Base-by-base conservation (phyloP, 2,888 invertebrate species). In the Parascotia fuliginaria region DNA sequence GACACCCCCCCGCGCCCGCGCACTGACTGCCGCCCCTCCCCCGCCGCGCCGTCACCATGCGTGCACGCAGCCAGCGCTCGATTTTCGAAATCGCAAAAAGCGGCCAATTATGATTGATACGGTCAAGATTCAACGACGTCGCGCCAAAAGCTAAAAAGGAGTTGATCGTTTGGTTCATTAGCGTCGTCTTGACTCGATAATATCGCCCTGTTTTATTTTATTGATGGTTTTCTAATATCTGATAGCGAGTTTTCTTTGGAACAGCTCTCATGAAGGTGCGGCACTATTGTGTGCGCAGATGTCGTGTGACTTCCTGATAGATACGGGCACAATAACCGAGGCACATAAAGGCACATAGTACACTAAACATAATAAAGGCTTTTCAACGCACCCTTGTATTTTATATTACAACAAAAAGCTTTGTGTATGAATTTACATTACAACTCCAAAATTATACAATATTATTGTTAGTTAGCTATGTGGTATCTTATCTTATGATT, bases 81-180 rank as follows among this genome's bases (percentile, higher is more conserved):
- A 71, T 75, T 79, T 80, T 76, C 69, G 73, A 83, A 83, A 79
- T 79, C 79, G 81, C 83, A 82, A 86, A 85, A 85, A 80, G 69
- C 74, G 65, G 70, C 80, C 87, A 87, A 87, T 87, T 87, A 87
- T 89, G 87, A 87, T 87, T 87, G 87, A 89, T 87, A 83, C 81
- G 77, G 75, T 75, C 78, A 73, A 75, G 74, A 76, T 73, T 76
- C 75, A 75, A 68, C 66, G 75, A 66, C 60, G 60, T 65, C 58
- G 65, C 71, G 67, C 66, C 72, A 80, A 80, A 83, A 82, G 71
- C 73, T 75, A 73, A 73, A 82, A 77, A 81, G 76, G 71, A 78
- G 73, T 78, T 64, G 77, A 63, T 61, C 65, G 65, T 55, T 44
- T 55, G 60, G 60, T 73, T 71, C 72, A 73, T 75, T 77, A 75